These are phyloP conservation scores for Heliconius ismenius DNA, from an alignment of 2,888 invertebrate genomes.

Conservation along the genomic window DNA sequence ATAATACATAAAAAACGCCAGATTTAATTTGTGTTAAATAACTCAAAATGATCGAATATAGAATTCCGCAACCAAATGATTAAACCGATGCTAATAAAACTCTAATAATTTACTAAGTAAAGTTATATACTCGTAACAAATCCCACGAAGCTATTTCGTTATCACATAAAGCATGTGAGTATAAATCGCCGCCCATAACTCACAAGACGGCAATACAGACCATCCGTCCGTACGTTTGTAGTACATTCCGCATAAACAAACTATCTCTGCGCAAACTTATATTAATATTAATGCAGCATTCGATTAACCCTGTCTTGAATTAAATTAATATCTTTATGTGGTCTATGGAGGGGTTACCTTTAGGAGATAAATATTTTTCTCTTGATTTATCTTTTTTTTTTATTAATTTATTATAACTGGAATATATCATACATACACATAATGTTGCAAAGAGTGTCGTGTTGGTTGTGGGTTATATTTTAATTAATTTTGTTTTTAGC, in stretches of 20 bases:
- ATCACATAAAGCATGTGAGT: slow-evolving; percentile 37
- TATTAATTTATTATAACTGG: background rate
- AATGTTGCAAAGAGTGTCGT: too few species aligned
- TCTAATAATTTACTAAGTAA: background rate
- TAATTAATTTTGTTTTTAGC: background rate
- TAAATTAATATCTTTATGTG: slow-evolving; percentile 40
- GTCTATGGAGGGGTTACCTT: slow-evolving; percentile 37
- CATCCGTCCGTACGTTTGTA: slow-evolving; percentile 22
- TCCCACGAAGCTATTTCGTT: slow-evolving; percentile 32
- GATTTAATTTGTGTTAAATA: background rate
- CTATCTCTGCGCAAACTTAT: slow-evolving; percentile 46
- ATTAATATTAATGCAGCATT: slow-evolving; percentile 54
- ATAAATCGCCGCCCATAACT: slow-evolving; percentile 42
- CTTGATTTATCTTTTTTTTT: background rate
- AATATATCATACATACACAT: background rate
- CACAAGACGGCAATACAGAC: slow-evolving; percentile 40
- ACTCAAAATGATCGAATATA: background rate
- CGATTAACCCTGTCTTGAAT: slow-evolving; percentile 46
- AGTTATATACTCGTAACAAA: background rate
- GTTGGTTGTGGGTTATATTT: background rate
- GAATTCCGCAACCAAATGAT: background rate
- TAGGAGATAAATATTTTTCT: slow-evolving; percentile 20
- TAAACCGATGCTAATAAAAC: background rate
- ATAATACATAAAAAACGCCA: background rate
- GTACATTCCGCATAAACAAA: slow-evolving; percentile 43